A percentile compares a stretch with the other conserved stretches of the same genome.
phyloP scores from a whole-genome alignment of 2,888 invertebrate species.

The Lepidocyrtoides sp. region DNA sequence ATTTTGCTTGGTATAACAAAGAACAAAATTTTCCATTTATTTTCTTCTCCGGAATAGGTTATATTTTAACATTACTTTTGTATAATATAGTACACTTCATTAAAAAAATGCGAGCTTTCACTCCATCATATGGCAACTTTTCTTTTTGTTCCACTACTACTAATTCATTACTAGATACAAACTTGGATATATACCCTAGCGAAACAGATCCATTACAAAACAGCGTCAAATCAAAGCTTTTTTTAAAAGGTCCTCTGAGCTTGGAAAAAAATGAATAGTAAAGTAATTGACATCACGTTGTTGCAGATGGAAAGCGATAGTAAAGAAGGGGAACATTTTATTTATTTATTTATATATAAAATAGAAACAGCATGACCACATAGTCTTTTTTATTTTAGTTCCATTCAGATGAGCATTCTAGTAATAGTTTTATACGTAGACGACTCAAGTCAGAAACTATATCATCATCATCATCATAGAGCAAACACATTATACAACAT shows the following conservation, averaged over 20 bases:
- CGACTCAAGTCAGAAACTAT: slow-evolving; percentile 22
- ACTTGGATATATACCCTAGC: background rate
- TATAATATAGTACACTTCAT: no score
- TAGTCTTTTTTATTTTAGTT: background rate
- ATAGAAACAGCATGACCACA: background rate
- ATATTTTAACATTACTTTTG: background rate
- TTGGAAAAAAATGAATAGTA: slow-evolving; percentile 39
- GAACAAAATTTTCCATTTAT: slow-evolving; percentile 23
- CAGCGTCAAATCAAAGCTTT: slow-evolving; percentile 62
- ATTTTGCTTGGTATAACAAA: background rate
- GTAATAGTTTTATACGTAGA: background rate
- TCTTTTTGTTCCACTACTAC: background rate
- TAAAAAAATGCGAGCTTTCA: no score
- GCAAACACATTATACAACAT: slow-evolving; percentile 28
- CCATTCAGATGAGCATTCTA: background rate
- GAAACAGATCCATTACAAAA: slow-evolving; percentile 57
- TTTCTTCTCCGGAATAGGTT: background rate
- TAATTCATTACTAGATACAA: background rate
- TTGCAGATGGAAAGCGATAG: background rate
- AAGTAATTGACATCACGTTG: slow-evolving; percentile 63
- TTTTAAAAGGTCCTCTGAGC: slow-evolving; percentile 59
- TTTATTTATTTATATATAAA: no score
- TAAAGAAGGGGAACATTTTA: background rate
- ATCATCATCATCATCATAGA: no score
- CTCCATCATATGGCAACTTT: background rate